A percentile compares a stretch with the other conserved stretches of the same genome.
Evolutionary conservation across 1,140 invertebrate genomes (phyloP).

Genomic region (Drepana arcuata): DNA sequence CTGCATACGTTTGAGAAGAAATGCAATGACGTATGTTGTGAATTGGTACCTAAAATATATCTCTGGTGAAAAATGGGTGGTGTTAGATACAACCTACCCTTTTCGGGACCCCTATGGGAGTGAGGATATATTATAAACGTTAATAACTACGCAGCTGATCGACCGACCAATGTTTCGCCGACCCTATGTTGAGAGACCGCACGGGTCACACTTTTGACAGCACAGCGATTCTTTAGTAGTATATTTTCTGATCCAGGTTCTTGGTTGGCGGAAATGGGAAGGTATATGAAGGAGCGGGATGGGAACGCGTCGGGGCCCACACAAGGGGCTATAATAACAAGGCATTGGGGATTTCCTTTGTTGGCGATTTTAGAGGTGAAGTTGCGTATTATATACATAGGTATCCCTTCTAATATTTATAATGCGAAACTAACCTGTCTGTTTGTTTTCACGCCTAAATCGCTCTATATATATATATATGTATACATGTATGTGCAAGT

Average conservation of each 20-base stretch:
- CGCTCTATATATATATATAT: too few relatives aligned
- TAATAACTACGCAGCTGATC: too few relatives aligned
- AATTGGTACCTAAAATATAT: too few relatives aligned
- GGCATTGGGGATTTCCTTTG: slow-evolving; percentile 78
- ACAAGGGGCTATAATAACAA: slow-evolving; percentile 76
- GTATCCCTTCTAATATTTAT: too few relatives aligned
- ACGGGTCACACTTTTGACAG: neutral
- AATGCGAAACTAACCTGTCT: too few relatives aligned
- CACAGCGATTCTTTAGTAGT: neutral
- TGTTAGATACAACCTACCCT: neutral
- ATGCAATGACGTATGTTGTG: too few relatives aligned
- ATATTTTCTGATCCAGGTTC: slow-evolving; percentile 25
- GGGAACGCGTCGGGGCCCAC: slow-evolving; percentile 75
- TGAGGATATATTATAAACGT: slow-evolving; percentile 3
- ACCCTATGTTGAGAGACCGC: neutral
- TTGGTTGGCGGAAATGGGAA: slow-evolving; percentile 37
- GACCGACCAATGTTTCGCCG: too few relatives aligned
- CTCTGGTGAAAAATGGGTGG: too few relatives aligned
- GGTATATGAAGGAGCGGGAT: slow-evolving; percentile 40
- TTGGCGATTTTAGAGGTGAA: slow-evolving; percentile 78
- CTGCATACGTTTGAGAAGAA: too few relatives aligned
- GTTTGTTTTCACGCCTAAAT: too few relatives aligned
- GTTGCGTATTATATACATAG: too few relatives aligned
- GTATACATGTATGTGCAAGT: too few relatives aligned
- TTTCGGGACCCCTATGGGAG: neutral